Base-by-base conservation (phyloP, 1,140 invertebrate genomes). In the Eurosta solidaginis region DNA sequence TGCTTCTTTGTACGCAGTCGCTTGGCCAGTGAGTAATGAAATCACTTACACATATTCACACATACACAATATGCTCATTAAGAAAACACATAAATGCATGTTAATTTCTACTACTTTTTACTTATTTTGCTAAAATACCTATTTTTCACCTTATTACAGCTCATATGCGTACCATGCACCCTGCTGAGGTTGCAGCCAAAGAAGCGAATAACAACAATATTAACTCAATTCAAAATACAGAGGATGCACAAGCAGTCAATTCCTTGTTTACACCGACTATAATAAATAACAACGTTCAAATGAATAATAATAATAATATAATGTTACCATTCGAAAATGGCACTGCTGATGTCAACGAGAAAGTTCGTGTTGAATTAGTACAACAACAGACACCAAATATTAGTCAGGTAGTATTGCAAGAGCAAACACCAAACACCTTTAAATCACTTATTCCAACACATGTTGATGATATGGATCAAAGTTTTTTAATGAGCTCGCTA, bases 131-230 rank as follows among this genome's bases (percentile, higher is more conserved):
- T n/a, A n/a, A n/a, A n/a, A n/a, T n/a, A n/a, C 10, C 20, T 20
- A 29, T n/a, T 50, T 10, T 49, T 33, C 45, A 6, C 27, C 7
- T 25, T 12, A 5, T 77, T 76, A 22, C 33, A 79, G 78, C 45
- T 40, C 78, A 79, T 45, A 9, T 77, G 25, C 78, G 75, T 27
- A 77, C 45, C n/a, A 20, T 73, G 54, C 78, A 79, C 36, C 42
- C 54, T 10, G 5, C 29, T 2, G 75, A 74, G 73, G 49, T 77
- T 29, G 44, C 20, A 9, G 74, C 63, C 2, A 14, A 40, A 20
- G 49, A 78, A 52, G 22, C 77, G 20, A 73, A 78, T 73, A 78
- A 78, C 45, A 52, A 52, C 22, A 52, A 52, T 36, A 68, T 40
- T 7, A 40, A 20, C 17, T 9, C n/a, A 68, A 22, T n/a, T 9